Evolutionary conservation across 2,113 vertebrate genomes (phyloP).

Genomic region (Aldabrachelys gigantea): DNA sequence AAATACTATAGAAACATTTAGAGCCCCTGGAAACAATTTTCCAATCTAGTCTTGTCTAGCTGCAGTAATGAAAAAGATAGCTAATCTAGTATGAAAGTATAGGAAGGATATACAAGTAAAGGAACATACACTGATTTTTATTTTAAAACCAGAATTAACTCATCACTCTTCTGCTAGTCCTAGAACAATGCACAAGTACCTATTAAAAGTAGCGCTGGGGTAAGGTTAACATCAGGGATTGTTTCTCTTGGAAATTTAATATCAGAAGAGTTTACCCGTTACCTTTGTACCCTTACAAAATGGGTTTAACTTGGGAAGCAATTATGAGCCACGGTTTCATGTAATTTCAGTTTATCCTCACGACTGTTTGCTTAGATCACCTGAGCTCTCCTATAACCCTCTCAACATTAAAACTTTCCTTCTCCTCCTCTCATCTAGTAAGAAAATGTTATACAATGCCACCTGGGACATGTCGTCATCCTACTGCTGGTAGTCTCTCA

Average conservation of each 20-base stretch:
- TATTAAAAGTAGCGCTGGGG: neutral
- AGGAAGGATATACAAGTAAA: neutral
- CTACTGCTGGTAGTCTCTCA: neutral
- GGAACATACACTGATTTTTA: neutral
- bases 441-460: neutral
- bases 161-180: neutral
- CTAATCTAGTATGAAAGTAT: neutral
- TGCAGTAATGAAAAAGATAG: neutral
- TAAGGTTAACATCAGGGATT: neutral
- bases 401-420: neutral
- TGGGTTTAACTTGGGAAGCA: neutral
- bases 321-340: neutral
- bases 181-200: neutral
- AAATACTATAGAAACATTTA: neutral
- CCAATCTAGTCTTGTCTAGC: neutral
- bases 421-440: neutral
- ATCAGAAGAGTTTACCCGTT: neutral
- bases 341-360: neutral
- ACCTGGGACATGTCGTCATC: conserved; percentile 1
- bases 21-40: neutral
- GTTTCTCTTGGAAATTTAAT: neutral
- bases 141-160: neutral
- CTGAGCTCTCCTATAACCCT: neutral
- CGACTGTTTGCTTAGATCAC: neutral
- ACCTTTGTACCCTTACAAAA: neutral